Percentiles rank a stretch among this genome's conserved stretches.
These are phyloP conservation scores for Hermetia illucens DNA, from an alignment of 1,140 invertebrate genomes.

Conservation along the genomic window DNA sequence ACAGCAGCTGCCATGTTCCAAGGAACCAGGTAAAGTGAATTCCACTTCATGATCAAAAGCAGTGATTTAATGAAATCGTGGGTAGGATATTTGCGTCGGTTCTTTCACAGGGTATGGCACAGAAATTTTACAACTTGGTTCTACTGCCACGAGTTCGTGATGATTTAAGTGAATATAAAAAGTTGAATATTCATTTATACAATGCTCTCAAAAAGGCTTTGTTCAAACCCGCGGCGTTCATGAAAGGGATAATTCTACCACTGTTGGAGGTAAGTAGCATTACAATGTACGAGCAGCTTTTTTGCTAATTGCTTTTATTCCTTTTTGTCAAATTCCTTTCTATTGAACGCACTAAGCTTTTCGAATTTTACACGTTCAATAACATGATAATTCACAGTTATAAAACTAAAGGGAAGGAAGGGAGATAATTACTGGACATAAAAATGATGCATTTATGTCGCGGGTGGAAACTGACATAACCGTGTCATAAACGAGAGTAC, in stretches of 20 bases:
- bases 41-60: background rate
- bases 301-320: too few relatives aligned
- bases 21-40: constrained; percentile 15
- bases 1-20: constrained; percentile 90
- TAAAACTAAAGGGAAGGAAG: too few relatives aligned
- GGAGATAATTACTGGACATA: too few relatives aligned
- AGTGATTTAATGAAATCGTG: background rate
- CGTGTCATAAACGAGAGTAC: too few relatives aligned
- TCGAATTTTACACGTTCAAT: too few relatives aligned
- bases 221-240: constrained; percentile 97
- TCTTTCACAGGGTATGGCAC: constrained; percentile 91
- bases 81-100: constrained; percentile 92
- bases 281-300: too few relatives aligned
- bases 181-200: constrained; percentile 93
- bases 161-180: constrained; percentile 89
- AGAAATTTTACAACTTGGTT: constrained; percentile 90
- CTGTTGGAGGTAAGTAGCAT: constrained; percentile 64
- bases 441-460: too few relatives aligned
- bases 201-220: constrained; percentile 85
- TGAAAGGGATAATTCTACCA: constrained; percentile 92
- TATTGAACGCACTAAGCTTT: too few relatives aligned
- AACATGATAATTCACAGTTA: too few relatives aligned
- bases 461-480: too few relatives aligned
- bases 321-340: too few relatives aligned
- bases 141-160: constrained; percentile 85